These are phyloP conservation scores for Acomys russatus DNA, from an alignment of 2,797 vertebrate species.

Conservation along the genomic window DNA sequence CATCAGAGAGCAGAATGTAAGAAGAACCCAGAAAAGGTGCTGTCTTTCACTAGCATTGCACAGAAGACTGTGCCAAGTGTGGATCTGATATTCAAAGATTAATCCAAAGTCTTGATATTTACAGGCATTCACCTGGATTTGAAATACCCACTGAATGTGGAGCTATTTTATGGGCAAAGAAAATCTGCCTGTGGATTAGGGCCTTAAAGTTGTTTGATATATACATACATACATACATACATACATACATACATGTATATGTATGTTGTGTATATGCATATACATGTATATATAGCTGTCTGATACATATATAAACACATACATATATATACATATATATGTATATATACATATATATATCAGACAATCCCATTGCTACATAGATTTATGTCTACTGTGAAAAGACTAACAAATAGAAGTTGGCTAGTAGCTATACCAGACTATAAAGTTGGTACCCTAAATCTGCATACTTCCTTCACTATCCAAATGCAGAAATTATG, in stretches of 20 bases:
- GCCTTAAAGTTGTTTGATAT: background rate
- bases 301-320: no score
- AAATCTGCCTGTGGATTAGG: background rate
- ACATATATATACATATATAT: no score
- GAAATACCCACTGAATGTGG: background rate
- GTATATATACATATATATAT: background rate
- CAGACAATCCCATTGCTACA: background rate
- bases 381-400: background rate
- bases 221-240: no score
- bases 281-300: no score
- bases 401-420: background rate
- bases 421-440: background rate
- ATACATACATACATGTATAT: no score
- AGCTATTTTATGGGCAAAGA: background rate
- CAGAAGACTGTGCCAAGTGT: background rate
- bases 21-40: background rate
- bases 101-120: background rate
- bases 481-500: background rate
- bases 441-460: background rate
- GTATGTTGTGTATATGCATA: no score
- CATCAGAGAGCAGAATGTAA: background rate
- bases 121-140: background rate
- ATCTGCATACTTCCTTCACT: background rate
- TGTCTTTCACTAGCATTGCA: background rate
- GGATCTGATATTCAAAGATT: background rate